A percentile compares a stretch with the other conserved stretches of the same genome.
Evolutionary conservation across 2,888 invertebrate species (phyloP).

Genomic region (Andrena marginata): DNA sequence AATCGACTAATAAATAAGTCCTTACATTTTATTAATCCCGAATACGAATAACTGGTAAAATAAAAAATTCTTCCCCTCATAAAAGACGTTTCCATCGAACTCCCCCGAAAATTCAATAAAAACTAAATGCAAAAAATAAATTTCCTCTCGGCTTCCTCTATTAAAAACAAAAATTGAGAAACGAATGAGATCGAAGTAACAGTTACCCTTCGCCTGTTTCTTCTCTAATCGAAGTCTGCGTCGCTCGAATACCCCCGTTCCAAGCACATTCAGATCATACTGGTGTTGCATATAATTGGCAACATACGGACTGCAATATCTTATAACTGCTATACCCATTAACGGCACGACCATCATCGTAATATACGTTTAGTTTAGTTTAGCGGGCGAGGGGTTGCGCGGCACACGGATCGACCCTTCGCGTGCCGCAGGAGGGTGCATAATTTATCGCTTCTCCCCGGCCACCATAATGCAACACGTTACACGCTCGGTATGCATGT

Average conservation of each 20-base stretch:
- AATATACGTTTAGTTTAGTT: conserved; percentile 83
- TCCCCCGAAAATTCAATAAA: too few relatives aligned
- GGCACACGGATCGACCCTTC: conserved; percentile 62
- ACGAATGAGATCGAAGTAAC: too few relatives aligned
- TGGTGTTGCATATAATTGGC: conserved; percentile 69
- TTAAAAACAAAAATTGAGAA: too few relatives aligned
- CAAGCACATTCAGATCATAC: background rate
- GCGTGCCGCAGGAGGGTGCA: conserved; percentile 79
- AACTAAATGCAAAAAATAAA: too few relatives aligned
- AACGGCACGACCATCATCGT: conserved; percentile 81
- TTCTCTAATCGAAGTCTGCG: too few relatives aligned
- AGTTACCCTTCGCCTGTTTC: too few relatives aligned
- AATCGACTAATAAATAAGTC: too few relatives aligned
- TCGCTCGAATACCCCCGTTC: background rate
- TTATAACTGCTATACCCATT: conserved; percentile 82
- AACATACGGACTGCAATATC: conserved; percentile 83
- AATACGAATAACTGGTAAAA: too few relatives aligned
- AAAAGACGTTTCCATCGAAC: too few relatives aligned
- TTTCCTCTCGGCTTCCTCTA: too few relatives aligned
- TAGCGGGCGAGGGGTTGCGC: conserved; percentile 70
- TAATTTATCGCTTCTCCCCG: conserved; percentile 82
- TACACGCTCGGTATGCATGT: conserved; percentile 75
- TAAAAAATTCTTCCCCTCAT: too few relatives aligned
- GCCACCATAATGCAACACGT: conserved; percentile 75
- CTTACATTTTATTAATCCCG: too few relatives aligned